Evolutionary conservation across 2,797 vertebrate genomes (phyloP), one percentile per base, ranked within the genome.

Genomic region (Tinamus major): DNA sequence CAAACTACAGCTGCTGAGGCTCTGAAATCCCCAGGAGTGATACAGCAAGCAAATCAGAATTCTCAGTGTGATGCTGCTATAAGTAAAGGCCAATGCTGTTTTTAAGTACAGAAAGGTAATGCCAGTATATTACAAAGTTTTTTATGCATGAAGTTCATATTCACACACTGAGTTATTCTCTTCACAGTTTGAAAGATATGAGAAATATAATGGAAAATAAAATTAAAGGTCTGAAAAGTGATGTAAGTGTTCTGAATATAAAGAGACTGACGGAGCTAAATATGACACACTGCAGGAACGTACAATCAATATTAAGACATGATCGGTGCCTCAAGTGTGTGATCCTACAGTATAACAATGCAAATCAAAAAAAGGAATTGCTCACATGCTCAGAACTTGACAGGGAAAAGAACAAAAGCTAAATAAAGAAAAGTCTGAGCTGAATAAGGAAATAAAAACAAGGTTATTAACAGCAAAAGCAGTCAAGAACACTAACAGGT

Each of bases 311-410:
- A 51, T 39, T 55, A 72, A 74, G 17, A 56, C 10, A 78, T 1
- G 3, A 71, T 42, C n/a, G 71, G 4, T 0, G 0, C 1, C 17
- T 64, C 41, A 51, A 78, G 61, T 39, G 1, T 68, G 59, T 68
- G 6, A n/a, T 81, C 5, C 3, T 61, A 64, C 12, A 76, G 3
- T 5, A 51, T 53, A 80, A 29, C 2, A 77, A 24, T 49, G 13
- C 3, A 74, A 85, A 79, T 65, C 12, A 81, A 84, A 64, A 6
- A 46, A 61, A 53, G 4, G 6, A 79, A 12, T 23, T 87, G 46
- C 48, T 51, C 17, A 23, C 14, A 79, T 4, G 13, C 6, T 48
- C 59, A 65, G 31, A 44, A 49, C 24, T 35, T 8, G 8, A 21
- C 13, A 69, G 3, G 4, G 29, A 20, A 58, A 79, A 68, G 39